Evolutionary conservation across 1,140 invertebrate genomes (phyloP), one percentile per base, ranked within the genome.

Genomic region (Drosophila willistoni): DNA sequence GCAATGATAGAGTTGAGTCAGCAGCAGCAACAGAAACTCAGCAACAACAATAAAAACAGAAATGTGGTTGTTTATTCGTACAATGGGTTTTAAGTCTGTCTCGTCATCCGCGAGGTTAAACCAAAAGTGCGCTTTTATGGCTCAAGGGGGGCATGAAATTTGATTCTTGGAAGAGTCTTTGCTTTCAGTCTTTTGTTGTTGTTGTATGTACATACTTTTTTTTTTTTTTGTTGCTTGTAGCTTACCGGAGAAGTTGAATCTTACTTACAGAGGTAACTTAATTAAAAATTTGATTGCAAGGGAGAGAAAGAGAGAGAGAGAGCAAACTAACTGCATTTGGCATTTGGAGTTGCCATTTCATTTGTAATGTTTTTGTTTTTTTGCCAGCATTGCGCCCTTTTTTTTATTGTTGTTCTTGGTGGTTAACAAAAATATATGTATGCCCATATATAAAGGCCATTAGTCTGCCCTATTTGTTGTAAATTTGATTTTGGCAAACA

Each of bases 401-500:
- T 47, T 47, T 19, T 47, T 29, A 29, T 47, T 47, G 14, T 47
- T 47, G 44, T 36, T 36, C 12, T 36, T 36, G 44, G 44, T 47
- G 14, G 44, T 47, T 60, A 68, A 65, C 62, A 64, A 19, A 68
- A 71, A 61, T 47, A 44, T 14, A 7, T 44, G 6, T 44, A 14
- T 14, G n/a, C 13, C n/a, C 14, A 19, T 22, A 75, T 65, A 34
- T 62, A 62, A 47, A 75, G 51, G 14, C 73, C 73, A 79, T 87
- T 71, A 78, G 57, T 44, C 19, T 62, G 81, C 80, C 44, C 44
- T 51, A 51, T 51, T 51, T 51, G 44, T 72, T 79, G 84, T 89
- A 89, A 87, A 87, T 87, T 77, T 60, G 68, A 67, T 83, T 83
- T 87, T 71, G 54, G 64, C 84, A 76, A 81, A 79, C 82, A 70